phyloP scores from a whole-genome alignment of 2,797 vertebrate species.

The Squalus acanthias region DNA sequence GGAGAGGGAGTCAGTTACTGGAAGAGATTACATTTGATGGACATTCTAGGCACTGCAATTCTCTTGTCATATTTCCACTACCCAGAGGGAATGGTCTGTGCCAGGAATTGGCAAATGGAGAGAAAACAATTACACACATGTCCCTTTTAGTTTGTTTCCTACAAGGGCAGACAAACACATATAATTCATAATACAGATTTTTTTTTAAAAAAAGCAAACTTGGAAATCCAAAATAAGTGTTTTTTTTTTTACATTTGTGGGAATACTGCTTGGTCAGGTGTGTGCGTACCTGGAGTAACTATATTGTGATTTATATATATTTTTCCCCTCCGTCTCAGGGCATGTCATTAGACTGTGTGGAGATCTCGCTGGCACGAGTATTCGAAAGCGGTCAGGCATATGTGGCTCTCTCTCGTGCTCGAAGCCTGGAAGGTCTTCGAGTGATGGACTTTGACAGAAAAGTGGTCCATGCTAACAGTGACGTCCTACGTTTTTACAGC shows the following conservation, averaged over 20 bases:
- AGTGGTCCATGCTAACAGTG: slow-evolving; percentile 76
- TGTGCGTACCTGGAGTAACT: neutral
- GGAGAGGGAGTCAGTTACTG: slow-evolving; percentile 11
- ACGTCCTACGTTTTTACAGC: slow-evolving; percentile 77
- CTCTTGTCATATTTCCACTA: no score
- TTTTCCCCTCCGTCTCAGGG: slow-evolving; percentile 59
- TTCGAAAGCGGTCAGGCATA: slow-evolving; percentile 94
- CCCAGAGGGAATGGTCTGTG: neutral
- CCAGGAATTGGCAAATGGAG: neutral
- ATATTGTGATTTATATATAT: neutral
- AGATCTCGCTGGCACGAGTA: slow-evolving; percentile 86
- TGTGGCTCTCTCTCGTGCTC: slow-evolving; percentile 84
- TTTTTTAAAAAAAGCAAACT: neutral
- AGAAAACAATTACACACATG: neutral
- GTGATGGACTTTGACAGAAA: slow-evolving; percentile 85
- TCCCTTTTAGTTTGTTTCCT: neutral
- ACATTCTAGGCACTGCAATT: neutral
- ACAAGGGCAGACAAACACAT: neutral
- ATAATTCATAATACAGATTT: neutral
- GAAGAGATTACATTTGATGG: neutral
- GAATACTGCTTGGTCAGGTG: neutral
- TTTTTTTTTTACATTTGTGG: neutral
- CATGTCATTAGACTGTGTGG: slow-evolving; percentile 93
- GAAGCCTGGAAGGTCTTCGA: slow-evolving; percentile 76
- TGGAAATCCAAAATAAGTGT: neutral